Conservation (phyloP, 2,797 vertebrate genomes). For the Chromobotia macracanthus region DNA sequence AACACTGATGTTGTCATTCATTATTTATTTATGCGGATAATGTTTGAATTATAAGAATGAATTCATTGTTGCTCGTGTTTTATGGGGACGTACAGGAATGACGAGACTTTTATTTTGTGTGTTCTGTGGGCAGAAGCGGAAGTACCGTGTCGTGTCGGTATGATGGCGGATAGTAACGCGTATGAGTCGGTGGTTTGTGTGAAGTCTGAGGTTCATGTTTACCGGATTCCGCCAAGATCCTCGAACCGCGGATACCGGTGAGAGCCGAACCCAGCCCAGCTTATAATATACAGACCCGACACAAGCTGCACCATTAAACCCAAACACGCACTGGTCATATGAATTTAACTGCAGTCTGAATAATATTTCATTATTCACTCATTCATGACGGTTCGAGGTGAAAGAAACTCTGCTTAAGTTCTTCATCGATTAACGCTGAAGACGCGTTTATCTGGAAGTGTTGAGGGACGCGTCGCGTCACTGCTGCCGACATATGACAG, state of each 20-base stretch:
- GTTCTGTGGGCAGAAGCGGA: neutral
- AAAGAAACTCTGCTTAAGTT: neutral
- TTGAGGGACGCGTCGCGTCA: too few species aligned
- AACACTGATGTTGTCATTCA: too few species aligned
- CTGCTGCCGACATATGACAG: too few species aligned
- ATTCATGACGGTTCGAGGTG: too few species aligned
- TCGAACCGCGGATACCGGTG: constrained; percentile 95
- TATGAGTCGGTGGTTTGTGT: constrained; percentile 92
- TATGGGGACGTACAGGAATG: too few species aligned
- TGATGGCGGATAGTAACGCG: constrained; percentile 84
- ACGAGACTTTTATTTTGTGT: constrained; percentile 20
- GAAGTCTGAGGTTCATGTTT: constrained; percentile 92
- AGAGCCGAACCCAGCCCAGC: constrained; percentile 56
- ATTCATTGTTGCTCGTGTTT: too few species aligned
- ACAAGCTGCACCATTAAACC: neutral
- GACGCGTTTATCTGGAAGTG: too few species aligned
- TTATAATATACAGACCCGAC: neutral
- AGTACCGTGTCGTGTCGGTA: constrained; percentile 15
- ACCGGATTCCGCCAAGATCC: constrained; percentile 88
- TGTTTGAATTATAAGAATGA: too few species aligned
- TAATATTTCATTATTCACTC: too few species aligned
- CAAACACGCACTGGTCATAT: too few species aligned
- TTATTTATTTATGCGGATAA: too few species aligned
- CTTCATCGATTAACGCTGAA: neutral
- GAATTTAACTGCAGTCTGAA: too few species aligned